These are phyloP conservation scores for Amphiprion clarkii DNA, from an alignment of 2,797 vertebrate genomes.

Conservation along the genomic window DNA sequence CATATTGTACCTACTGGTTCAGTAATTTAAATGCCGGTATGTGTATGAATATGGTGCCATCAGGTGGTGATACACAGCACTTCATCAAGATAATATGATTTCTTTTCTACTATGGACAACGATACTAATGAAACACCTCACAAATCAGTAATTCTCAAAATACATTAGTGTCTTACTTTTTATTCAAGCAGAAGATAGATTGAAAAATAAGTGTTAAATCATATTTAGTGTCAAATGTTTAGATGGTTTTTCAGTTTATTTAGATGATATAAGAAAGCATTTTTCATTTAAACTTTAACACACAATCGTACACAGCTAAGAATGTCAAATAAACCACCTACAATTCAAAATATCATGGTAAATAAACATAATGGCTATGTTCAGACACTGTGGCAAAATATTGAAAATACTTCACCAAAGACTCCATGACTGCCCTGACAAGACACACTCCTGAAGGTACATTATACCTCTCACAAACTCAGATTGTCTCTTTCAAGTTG, in stretches of 20 bases:
- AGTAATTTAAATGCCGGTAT: neutral
- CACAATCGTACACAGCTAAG: neutral
- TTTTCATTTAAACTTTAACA: neutral
- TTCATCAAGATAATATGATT: neutral
- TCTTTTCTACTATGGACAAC: neutral
- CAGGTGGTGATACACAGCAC: conserved; percentile 39
- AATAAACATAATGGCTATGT: no score
- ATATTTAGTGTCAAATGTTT: no score
- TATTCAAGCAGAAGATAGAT: no score
- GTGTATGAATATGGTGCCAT: conserved; percentile 29
- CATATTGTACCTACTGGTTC: neutral
- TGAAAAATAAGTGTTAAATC: neutral
- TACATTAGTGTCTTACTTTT: no score
- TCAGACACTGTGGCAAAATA: neutral
- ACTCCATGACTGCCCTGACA: neutral
- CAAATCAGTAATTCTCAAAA: neutral
- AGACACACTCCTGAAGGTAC: neutral
- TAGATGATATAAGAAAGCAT: neutral
- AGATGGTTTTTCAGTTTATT: conserved; percentile 25
- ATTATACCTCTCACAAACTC: neutral
- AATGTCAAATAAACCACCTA: no score
- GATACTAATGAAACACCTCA: neutral
- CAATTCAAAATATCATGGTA: no score
- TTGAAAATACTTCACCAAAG: neutral
- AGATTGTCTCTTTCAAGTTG: neutral